Percentiles rank a stretch among this genome's conserved stretches.
Evolutionary conservation across 2,113 vertebrate genomes (phyloP).

Genomic region (Pedetes capensis): DNA sequence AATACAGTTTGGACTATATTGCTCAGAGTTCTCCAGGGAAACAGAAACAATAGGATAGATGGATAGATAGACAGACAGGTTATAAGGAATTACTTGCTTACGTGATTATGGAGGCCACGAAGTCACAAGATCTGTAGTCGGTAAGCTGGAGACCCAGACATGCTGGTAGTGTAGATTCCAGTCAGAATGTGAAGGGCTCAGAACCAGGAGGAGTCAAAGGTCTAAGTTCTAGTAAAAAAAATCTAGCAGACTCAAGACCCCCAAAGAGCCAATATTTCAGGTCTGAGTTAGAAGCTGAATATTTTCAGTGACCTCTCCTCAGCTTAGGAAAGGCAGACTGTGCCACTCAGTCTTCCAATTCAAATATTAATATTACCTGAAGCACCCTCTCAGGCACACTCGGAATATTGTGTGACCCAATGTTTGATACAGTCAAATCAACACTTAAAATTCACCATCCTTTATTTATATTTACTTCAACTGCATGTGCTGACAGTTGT

Average conservation of each 20-base stretch:
- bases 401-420: not conserved
- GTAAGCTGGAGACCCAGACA: not conserved
- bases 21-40: not conserved
- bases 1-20: not conserved
- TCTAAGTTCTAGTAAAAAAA: not conserved
- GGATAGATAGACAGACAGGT: not conserved
- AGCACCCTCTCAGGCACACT: not conserved
- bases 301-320: not conserved
- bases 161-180: not conserved
- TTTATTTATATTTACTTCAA: not conserved
- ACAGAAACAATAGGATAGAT: not conserved
- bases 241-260: not conserved
- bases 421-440: not conserved
- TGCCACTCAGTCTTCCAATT: not conserved
- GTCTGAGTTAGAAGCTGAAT: not conserved
- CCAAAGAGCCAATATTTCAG: not conserved
- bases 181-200: not conserved
- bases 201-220: not conserved
- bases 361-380: not conserved
- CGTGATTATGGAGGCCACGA: not conserved
- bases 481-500: not conserved
- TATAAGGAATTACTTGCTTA: not conserved
- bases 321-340: not conserved
- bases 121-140: not conserved
- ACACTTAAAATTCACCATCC: not conserved